A percentile compares a stretch with the other conserved stretches of the same genome.
These are phyloP conservation scores for Baccha elongata DNA, from an alignment of 2,888 invertebrate species.

Conservation along the genomic window DNA sequence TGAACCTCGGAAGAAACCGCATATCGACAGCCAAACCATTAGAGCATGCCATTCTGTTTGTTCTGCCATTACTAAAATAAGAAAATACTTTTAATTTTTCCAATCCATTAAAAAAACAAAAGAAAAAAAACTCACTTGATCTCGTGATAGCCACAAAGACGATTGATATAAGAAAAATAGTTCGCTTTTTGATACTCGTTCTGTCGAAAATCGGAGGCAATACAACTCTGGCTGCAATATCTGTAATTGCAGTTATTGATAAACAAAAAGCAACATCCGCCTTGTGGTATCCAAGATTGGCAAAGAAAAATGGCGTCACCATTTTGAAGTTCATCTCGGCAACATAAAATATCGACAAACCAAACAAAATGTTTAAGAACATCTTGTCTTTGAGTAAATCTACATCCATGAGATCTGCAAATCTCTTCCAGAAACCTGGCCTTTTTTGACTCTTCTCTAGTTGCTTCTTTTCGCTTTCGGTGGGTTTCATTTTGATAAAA, in stretches of 20 bases:
- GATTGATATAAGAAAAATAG: slow-evolving; percentile 88
- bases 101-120: background rate
- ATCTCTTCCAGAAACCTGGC: slow-evolving; percentile 83
- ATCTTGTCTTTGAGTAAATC: slow-evolving; percentile 88
- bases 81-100: background rate
- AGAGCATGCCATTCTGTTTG: slow-evolving; percentile 88
- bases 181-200: slow-evolving; percentile 86
- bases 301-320: slow-evolving; percentile 88
- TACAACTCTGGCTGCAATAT: slow-evolving; percentile 88
- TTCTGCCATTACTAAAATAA: slow-evolving; percentile 86
- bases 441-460: slow-evolving; percentile 74
- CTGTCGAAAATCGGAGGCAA: slow-evolving; percentile 90
- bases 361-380: slow-evolving; percentile 88
- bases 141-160: slow-evolving; percentile 88
- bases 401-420: slow-evolving; percentile 87
- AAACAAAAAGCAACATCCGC: slow-evolving; percentile 88
- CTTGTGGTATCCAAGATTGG: slow-evolving; percentile 85
- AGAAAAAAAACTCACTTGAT: slow-evolving; percentile 85
- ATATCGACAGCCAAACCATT: slow-evolving; percentile 88
- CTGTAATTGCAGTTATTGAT: slow-evolving; percentile 89
- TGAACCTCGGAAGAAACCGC: slow-evolving; percentile 91
- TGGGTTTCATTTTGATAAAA: slow-evolving; percentile 81
- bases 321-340: slow-evolving; percentile 90
- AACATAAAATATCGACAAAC: slow-evolving; percentile 88
- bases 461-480: slow-evolving; percentile 78